Evolutionary conservation across 92 coral and sea anemone species (phyloP).

Genomic region (Epizoanthus stellaris): DNA sequence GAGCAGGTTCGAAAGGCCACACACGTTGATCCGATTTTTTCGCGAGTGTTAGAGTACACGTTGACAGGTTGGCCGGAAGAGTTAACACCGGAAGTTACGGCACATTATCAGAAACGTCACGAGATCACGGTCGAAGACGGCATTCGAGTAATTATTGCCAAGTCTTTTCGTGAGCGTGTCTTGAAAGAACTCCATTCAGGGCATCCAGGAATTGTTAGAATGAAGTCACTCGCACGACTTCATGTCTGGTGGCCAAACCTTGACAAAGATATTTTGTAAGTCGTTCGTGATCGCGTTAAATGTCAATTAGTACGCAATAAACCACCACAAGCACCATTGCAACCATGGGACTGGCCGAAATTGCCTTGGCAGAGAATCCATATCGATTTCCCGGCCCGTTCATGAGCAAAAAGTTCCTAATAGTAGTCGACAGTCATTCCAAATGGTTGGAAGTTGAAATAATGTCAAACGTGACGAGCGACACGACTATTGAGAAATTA

Average conservation of each 20-base stretch:
- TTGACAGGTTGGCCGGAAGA: constrained; percentile 28
- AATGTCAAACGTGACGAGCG: neutral
- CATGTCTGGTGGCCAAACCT: constrained; percentile 16
- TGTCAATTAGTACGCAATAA: neutral
- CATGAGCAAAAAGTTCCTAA: neutral
- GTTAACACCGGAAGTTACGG: neutral
- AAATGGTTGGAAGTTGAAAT: neutral
- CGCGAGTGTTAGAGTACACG: constrained; percentile 25
- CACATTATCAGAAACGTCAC: constrained; percentile 7
- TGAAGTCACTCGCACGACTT: neutral
- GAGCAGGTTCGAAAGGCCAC: constrained; percentile 24
- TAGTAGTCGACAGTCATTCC: neutral
- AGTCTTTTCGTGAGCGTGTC: neutral
- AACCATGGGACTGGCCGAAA: constrained; percentile 2
- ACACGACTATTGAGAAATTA: neutral
- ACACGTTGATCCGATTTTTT: constrained; percentile 5
- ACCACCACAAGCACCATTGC: constrained; percentile 1
- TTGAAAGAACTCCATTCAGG: constrained; percentile 10
- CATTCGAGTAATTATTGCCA: neutral
- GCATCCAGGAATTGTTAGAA: constrained; percentile 11
- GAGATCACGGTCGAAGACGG: neutral
- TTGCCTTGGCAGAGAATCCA: neutral
- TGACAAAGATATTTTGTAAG: constrained; percentile 9
- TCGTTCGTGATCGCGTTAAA: neutral
- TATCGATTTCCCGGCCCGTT: neutral